Percentiles rank a stretch among this genome's conserved stretches.
phyloP scores from a whole-genome alignment of 1,140 invertebrate species.

The Ctenoplectra terminalis region DNA sequence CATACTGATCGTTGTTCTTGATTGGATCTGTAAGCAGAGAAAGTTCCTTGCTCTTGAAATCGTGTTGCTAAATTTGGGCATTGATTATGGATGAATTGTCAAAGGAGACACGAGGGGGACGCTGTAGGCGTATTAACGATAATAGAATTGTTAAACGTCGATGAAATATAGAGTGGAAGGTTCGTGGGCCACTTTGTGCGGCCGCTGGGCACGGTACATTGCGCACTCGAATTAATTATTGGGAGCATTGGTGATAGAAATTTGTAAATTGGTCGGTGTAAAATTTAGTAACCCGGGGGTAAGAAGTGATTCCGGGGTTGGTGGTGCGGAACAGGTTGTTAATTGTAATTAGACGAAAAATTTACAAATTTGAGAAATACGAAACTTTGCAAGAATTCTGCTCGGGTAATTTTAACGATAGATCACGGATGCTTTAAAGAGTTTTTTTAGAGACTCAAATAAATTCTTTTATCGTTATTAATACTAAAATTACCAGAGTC shows the following conservation, averaged over 20 bases:
- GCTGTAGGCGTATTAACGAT: neutral
- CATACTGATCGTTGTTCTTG: slow-evolving; percentile 61
- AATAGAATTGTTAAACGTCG: neutral
- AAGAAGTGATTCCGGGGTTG: no score
- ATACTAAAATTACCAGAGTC: no score
- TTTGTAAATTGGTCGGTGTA: neutral
- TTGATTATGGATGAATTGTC: neutral
- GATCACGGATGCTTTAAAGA: no score
- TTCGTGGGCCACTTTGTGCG: neutral
- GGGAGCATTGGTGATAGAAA: neutral
- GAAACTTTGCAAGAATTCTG: no score
- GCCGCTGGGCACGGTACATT: neutral
- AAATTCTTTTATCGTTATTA: no score
- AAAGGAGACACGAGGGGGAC: neutral
- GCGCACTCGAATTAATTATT: neutral
- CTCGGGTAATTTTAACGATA: no score
- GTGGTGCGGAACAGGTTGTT: no score
- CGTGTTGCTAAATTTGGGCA: neutral
- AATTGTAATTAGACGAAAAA: no score
- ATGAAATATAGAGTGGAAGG: neutral
- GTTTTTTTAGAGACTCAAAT: no score
- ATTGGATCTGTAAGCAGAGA: slow-evolving; percentile 41
- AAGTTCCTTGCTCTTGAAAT: neutral
- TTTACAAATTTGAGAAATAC: no score
- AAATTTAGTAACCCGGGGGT: neutral